Evolutionary conservation across 2,888 invertebrate genomes (phyloP), one percentile per base, ranked within the genome.

Genomic region (Perithous albicinctus): DNA sequence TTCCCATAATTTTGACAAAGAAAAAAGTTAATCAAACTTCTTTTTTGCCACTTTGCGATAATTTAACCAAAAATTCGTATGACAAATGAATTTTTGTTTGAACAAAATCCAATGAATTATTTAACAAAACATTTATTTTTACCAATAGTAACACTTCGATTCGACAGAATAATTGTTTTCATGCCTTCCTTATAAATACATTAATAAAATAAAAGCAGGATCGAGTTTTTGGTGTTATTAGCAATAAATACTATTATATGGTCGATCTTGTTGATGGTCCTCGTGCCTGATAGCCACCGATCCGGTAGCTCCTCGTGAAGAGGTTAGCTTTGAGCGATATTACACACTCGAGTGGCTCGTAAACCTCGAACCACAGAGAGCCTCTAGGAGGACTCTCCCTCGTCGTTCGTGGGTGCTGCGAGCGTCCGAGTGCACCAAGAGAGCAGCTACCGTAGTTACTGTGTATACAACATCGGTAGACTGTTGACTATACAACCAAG

Each of bases 301-400:
- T 89, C 88, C 89, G 89, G 88, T 88, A 88, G 15, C 35, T 5
- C 8, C 6, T 15, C 35, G 35, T 18, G 59, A 35, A 18, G 59
- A 59, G 18, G 59, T 15, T 26, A n/a, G 88, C 88, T 86, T 85
- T 84, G 85, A 84, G 81, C 85, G 84, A 88, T 88, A 89, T 89
- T 89, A 85, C 88, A 85, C 81, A 54, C 59, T 72, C 85, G 84
- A 81, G 74, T 70, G 86, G 84, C 59, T 88, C 86, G 88, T 89
- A 87, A 89, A 89, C 38, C 64, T 46, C 75, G 72, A 75, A 77
- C 73, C 78, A 78, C 43, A 29, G 41, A 72, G 43, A n/a, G n/a
- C n/a, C 46, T 51, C 56, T 38, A 43, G 56, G 32, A 41, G 72
- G 56, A 56, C 43, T 8, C 59, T 43, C 66, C 7, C 46, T 43